phyloP scores from a whole-genome alignment of 2,888 invertebrate species.

The Microctonus hyperodae region DNA sequence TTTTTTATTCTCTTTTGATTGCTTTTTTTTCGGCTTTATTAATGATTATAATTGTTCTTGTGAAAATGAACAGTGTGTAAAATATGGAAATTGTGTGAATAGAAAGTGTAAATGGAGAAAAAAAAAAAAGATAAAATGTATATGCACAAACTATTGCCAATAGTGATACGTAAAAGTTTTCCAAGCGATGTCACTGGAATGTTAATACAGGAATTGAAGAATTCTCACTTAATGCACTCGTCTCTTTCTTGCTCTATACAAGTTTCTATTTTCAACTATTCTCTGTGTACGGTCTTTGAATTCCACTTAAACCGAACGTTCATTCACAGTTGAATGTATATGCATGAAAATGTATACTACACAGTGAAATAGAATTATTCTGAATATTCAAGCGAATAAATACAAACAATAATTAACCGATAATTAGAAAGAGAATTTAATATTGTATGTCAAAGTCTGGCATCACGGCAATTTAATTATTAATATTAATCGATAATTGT shows the following conservation, averaged over 20 bases:
- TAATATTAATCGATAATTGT: background rate
- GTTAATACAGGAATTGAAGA: slow-evolving; percentile 3
- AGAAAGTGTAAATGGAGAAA: background rate
- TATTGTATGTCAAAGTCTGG: background rate
- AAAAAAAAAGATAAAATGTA: background rate
- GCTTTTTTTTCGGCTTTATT: background rate
- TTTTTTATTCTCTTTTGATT: background rate
- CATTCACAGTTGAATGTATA: background rate
- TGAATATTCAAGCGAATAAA: background rate
- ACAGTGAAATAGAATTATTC: background rate
- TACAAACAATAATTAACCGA: background rate
- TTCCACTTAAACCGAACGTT: background rate
- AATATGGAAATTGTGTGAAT: background rate
- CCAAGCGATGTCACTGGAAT: background rate
- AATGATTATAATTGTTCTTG: background rate
- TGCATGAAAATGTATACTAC: background rate
- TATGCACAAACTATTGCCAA: background rate
- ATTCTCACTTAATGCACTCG: background rate
- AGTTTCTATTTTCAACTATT: slow-evolving; percentile 1
- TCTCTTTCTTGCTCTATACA: background rate
- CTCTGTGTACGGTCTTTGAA: slow-evolving; percentile 2
- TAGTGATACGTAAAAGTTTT: slow-evolving; percentile 1
- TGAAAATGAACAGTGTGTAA: background rate
- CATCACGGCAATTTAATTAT: background rate
- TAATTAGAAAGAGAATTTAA: background rate